Percentiles rank a stretch among this genome's conserved stretches.
phyloP scores from a whole-genome alignment of 1,140 invertebrate species.

The Amyelois transitella region DNA sequence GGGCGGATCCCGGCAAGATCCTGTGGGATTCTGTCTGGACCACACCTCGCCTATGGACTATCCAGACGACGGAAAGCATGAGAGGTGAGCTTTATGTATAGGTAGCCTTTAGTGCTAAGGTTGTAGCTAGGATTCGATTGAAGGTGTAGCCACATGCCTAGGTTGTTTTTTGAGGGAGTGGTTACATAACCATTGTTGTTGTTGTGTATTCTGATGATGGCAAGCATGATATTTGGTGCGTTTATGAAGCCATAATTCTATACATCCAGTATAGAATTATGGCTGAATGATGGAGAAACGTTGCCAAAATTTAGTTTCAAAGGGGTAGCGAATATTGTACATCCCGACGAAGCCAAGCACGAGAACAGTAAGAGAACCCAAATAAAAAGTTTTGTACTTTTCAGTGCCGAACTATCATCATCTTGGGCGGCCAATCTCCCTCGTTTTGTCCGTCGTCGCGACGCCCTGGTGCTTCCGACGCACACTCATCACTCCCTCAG shows the following conservation, averaged over 20 bases:
- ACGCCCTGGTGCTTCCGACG: conserved; percentile 79
- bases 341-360: conserved; percentile 12
- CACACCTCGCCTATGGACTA: conserved; percentile 53
- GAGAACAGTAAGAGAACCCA: conserved; percentile 12
- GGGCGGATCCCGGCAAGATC: conserved; percentile 90
- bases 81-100: conserved; percentile 33
- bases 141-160: no score
- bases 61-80: conserved; percentile 54
- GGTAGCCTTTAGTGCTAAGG: no score
- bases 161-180: no score
- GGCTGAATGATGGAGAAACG: no score
- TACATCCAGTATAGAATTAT: no score
- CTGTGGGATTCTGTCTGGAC: conserved; percentile 91
- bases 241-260: no score
- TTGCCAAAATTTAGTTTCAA: no score
- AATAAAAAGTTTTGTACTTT: conserved; percentile 26
- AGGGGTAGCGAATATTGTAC: no score
- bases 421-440: conserved; percentile 92
- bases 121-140: no score
- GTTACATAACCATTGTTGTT: no score
- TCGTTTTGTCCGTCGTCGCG: conserved; percentile 87
- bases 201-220: no score
- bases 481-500: conserved; percentile 74
- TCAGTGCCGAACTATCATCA: conserved; percentile 75
- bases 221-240: no score